Evolutionary conservation across 2,797 vertebrate genomes (phyloP).

Genomic region (Myotis myotis): DNA sequence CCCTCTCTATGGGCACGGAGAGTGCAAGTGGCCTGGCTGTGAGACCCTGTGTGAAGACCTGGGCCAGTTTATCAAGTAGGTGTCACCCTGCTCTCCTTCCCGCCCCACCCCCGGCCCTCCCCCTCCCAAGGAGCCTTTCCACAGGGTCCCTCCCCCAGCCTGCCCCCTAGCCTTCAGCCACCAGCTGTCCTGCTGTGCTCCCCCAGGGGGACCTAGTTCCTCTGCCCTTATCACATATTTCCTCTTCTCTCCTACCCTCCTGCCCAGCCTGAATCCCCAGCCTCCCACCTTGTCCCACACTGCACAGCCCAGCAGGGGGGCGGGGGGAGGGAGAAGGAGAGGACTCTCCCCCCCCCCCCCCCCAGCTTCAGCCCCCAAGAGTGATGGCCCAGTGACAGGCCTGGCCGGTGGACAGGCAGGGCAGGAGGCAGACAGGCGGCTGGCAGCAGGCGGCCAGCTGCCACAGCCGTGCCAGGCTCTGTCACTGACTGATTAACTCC

Average conservation of each 20-base stretch:
- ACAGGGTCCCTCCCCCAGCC: not conserved
- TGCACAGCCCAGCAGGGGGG: not conserved
- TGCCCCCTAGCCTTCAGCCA: not conserved
- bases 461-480: slow-evolving; percentile 81
- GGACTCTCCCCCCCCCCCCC: not conserved
- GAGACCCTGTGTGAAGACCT: slow-evolving; percentile 99
- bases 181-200: not conserved
- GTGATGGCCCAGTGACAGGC: slow-evolving; percentile 31
- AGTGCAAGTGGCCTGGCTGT: slow-evolving; percentile 99
- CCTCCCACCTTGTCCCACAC: not conserved
- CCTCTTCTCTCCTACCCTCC: not conserved
- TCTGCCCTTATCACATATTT: not conserved
- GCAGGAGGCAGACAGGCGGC: slow-evolving; percentile 56
- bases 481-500: slow-evolving; percentile 89
- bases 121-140: not conserved
- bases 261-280: not conserved
- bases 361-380: not conserved
- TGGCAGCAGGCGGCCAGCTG: slow-evolving; percentile 75
- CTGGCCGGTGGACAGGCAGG: slow-evolving; percentile 73
- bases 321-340: not conserved
- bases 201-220: not conserved
- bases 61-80: slow-evolving; percentile 99
- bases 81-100: slow-evolving; percentile 3
- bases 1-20: slow-evolving; percentile 97
- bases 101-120: too few species aligned